These are phyloP conservation scores for Diplosoma virens DNA, from an alignment of 23 tunicate genomes.

Conservation along the genomic window DNA sequence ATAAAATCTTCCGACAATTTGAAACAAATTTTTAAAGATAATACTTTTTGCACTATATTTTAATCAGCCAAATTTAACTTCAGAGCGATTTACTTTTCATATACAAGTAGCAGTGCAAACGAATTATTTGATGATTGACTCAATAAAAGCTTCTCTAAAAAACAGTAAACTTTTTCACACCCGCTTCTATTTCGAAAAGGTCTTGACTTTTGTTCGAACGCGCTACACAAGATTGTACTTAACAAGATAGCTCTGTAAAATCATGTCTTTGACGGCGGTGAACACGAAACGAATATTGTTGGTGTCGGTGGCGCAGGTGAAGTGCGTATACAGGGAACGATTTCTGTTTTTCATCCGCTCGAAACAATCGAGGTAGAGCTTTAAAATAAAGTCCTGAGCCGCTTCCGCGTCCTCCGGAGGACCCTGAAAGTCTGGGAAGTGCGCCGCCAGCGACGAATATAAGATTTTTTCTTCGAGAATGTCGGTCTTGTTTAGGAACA, in stretches of 20 bases:
- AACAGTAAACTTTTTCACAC: too few species aligned
- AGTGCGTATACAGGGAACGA: conserved; percentile 79
- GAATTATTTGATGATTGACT: too few species aligned
- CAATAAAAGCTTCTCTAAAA: too few species aligned
- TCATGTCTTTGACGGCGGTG: conserved; percentile 93
- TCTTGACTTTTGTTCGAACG: too few species aligned
- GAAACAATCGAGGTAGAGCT: conserved; percentile 54
- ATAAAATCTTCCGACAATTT: too few species aligned
- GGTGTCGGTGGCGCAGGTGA: conserved; percentile 95
- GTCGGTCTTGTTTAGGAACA: conserved; percentile 91
- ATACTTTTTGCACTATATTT: too few species aligned
- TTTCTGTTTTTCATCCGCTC: conserved; percentile 58
- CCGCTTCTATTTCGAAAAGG: too few species aligned
- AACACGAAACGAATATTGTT: conserved; percentile 84
- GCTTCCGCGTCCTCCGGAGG: conserved; percentile 48
- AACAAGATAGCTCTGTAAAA: conserved; percentile 72
- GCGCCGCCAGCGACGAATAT: conserved; percentile 46
- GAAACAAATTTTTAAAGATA: too few species aligned
- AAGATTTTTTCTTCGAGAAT: conserved; percentile 76
- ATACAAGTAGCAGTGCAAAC: too few species aligned
- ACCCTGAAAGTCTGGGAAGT: conserved; percentile 72
- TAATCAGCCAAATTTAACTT: too few species aligned
- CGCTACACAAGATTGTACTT: conserved; percentile 70
- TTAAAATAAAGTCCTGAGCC: conserved; percentile 56
- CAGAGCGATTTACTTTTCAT: too few species aligned